Evolutionary conservation across 2,113 vertebrate species (phyloP).

Genomic region (Acinonyx jubatus): DNA sequence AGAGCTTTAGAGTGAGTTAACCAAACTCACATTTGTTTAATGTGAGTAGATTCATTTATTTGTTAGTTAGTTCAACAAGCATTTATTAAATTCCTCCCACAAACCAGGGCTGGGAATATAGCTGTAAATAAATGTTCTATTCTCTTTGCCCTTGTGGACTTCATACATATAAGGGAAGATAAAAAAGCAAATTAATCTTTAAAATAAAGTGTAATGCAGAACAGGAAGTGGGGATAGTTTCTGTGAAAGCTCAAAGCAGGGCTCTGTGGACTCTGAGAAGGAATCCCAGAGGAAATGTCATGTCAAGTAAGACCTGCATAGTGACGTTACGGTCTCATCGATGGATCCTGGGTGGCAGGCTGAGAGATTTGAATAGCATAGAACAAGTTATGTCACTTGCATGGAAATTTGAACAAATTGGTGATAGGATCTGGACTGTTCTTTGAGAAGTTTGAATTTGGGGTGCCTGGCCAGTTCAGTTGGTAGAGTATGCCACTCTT

Average conservation of each 20-base stretch:
- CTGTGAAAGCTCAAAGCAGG: neutral
- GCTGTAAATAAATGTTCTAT: neutral
- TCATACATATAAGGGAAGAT: neutral
- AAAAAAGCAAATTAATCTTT: neutral
- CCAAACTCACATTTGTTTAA: neutral
- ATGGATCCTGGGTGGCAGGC: neutral
- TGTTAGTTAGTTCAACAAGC: neutral
- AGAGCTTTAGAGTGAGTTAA: neutral
- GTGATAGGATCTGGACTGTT: neutral
- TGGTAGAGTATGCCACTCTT: neutral
- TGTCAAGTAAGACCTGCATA: neutral
- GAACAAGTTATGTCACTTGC: neutral
- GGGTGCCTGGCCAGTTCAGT: neutral
- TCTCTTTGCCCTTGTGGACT: neutral
- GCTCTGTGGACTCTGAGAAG: neutral
- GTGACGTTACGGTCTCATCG: neutral
- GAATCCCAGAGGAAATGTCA: neutral
- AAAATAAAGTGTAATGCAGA: neutral
- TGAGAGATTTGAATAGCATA: neutral
- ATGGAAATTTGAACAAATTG: constrained; percentile 22
- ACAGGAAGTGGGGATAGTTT: neutral
- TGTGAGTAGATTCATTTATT: constrained; percentile 2
- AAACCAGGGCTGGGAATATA: neutral
- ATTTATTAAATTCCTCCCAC: neutral
- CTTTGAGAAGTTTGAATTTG: neutral